Evolutionary conservation across 2,888 invertebrate species (phyloP), one percentile per base, ranked within the genome.

Genomic region (Crematogaster levior): DNA sequence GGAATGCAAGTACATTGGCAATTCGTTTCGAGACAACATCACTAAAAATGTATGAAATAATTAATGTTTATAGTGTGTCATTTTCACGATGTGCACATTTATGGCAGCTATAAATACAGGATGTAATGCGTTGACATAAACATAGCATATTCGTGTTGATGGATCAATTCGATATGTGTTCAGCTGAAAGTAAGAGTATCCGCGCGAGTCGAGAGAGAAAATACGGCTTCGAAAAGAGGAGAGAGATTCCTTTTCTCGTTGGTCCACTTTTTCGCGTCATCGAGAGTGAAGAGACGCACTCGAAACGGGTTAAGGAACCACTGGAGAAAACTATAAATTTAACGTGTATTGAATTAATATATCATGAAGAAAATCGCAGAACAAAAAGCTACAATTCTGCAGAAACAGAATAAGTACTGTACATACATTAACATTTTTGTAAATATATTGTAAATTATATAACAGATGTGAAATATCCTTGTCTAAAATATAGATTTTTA

Each of bases 181-280:
- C 15, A 43, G 21, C 30, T 18, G 53, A 81, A 81, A 80, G 80
- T 73, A 66, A 80, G 74, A 80, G 74, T 80, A 80, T 51, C 34
- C 46, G 24, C 58, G 72, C 70, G n/a, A 51, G 73, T 80, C 15
- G 60, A 48, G 80, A 73, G 80, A 51, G 72, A 80, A 80, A 80
- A 80, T 46, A 56, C 21, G 48, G 27, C 37, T 60, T 27, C n/a
- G 80, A 27, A n/a, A 15, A 48, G 46, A 80, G 27, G 48, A 80
- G 12, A 43, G 77, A 40, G 75, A 74, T 70, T 80, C 74, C 53
- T 30, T 75, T 27, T 65, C 53, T 30, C 53, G 75, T 21, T 80
- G 82, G 58, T 70, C 79, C 73, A 73, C 81, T 79, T 85, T 85
- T 82, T 82, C 60, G 60, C 75, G 46, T 63, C 58, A 56, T 72